Conservation (phyloP, 2,113 vertebrate species). For the Athene noctua region DNA sequence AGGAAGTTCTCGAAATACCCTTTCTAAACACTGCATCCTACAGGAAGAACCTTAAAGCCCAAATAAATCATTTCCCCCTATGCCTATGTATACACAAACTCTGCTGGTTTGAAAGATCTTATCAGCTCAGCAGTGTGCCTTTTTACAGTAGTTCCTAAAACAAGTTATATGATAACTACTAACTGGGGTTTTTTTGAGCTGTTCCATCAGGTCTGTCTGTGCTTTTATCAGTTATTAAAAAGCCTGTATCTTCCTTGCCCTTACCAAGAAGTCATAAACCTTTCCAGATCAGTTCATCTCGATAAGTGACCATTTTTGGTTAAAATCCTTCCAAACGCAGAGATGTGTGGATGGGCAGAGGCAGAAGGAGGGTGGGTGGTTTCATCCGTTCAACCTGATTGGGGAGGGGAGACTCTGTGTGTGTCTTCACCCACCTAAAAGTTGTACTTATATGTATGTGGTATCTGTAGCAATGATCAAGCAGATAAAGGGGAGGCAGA, state of each 20-base stretch:
- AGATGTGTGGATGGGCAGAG: neutral
- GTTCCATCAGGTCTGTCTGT: neutral
- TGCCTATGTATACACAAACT: conserved; percentile 8
- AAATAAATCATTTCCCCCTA: conserved; percentile 51
- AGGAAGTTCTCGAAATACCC: conserved; percentile 63
- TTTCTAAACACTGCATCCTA: conserved; percentile 51
- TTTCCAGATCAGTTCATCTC: conserved; percentile 16
- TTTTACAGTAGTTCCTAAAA: conserved; percentile 36
- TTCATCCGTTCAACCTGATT: rapidly evolving
- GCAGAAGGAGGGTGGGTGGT: neutral
- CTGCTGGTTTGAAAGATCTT: neutral
- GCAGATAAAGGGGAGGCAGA: neutral
- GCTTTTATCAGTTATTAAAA: conserved; percentile 41
- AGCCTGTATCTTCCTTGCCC: conserved; percentile 27
- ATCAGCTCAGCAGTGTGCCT: neutral
- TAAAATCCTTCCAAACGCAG: neutral
- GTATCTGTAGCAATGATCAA: neutral
- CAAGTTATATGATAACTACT: neutral
- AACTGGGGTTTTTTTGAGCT: neutral
- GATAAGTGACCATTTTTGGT: neutral
- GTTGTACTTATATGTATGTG: neutral
- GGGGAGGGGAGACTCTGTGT: rapidly evolving
- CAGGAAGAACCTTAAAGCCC: conserved; percentile 46
- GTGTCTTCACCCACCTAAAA: neutral
- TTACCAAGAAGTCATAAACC: neutral